Conservation (phyloP, 2,888 invertebrate species). For the Caenorhabditis panamensis region DNA sequence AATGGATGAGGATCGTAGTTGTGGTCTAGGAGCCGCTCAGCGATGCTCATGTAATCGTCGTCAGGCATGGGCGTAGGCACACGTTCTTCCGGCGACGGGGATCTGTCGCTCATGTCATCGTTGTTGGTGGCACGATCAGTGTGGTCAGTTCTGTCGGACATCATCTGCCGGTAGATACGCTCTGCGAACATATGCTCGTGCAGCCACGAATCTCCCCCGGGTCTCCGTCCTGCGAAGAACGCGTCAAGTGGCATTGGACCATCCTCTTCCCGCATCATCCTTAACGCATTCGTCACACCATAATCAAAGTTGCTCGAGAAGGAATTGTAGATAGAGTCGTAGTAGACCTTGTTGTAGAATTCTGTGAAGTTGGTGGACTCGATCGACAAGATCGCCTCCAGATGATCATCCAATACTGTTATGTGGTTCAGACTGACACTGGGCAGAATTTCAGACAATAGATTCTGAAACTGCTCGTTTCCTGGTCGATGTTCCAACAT, state of each 20-base stretch:
- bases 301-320: conserved; percentile 11
- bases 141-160: conserved; percentile 23
- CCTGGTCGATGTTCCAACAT: conserved; percentile 19
- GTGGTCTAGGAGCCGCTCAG: too few species aligned
- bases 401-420: conserved; percentile 30
- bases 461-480: conserved; percentile 25
- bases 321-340: conserved; percentile 41
- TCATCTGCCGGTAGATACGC: conserved; percentile 5
- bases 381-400: conserved; percentile 36
- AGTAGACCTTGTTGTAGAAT: conserved; percentile 36
- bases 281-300: conserved; percentile 1
- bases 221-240: background rate
- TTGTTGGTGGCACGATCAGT: conserved; percentile 43
- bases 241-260: conserved; percentile 10
- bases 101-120: conserved; percentile 28
- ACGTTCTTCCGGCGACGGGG: conserved; percentile 21
- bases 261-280: conserved; percentile 15
- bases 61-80: conserved; percentile 44
- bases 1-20: too few species aligned
- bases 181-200: background rate
- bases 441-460: conserved; percentile 8
- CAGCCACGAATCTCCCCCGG: background rate
- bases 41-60: background rate
- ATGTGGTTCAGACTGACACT: background rate
- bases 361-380: conserved; percentile 11